Evolutionary conservation across 1,140 invertebrate species (phyloP).

Genomic region (Lucilia sericata): DNA sequence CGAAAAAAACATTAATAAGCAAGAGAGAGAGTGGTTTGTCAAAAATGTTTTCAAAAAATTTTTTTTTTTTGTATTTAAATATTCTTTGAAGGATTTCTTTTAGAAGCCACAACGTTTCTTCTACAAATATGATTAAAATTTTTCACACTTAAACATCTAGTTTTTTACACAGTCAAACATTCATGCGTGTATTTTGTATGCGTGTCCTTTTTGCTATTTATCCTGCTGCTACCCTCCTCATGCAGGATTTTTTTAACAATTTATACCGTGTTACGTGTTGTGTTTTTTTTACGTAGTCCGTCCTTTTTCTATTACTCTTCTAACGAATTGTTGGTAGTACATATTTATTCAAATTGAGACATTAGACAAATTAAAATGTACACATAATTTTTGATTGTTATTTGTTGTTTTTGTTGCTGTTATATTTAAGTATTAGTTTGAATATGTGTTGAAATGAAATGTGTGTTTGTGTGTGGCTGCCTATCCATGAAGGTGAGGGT

Average conservation of each 20-base stretch:
- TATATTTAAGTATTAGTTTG: not conserved
- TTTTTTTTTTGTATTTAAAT: not conserved
- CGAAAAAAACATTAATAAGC: not conserved
- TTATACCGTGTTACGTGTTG: not conserved
- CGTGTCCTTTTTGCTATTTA: not conserved
- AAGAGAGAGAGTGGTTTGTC: not conserved
- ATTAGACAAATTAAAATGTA: constrained; percentile 67
- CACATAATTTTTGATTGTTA: constrained; percentile 66
- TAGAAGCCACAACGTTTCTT: not conserved
- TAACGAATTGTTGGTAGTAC: not conserved
- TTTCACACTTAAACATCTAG: not conserved
- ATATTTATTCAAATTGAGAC: constrained; percentile 67
- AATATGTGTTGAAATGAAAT: constrained; percentile 32
- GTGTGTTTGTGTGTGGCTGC: not conserved
- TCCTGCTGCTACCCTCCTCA: not conserved
- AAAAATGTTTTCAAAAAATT: not conserved
- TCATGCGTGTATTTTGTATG: not conserved
- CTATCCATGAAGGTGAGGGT: no score
- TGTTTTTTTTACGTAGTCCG: not conserved
- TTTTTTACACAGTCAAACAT: not conserved
- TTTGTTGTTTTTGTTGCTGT: constrained; percentile 34
- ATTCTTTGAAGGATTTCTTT: not conserved
- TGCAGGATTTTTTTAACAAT: not conserved
- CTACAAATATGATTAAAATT: not conserved
- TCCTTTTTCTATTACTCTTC: not conserved